Evolutionary conservation across 2,888 invertebrate species (phyloP), one percentile per base, ranked within the genome.

Genomic region (Sinodicranocentrus sp.): DNA sequence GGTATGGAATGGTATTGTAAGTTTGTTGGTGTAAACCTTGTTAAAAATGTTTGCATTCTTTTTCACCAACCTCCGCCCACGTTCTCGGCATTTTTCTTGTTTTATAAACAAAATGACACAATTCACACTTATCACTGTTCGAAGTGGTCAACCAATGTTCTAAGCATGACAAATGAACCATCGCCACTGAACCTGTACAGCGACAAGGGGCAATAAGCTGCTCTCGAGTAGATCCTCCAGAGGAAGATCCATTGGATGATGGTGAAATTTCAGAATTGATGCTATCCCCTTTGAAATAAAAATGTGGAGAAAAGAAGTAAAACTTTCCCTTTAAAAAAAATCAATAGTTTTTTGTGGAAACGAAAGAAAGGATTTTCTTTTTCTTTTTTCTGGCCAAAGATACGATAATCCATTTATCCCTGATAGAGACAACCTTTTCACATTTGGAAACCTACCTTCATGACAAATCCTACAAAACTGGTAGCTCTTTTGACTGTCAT

Each of bases 71-170:
- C 89, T 91, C 90, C 23, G 85, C 84, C 63, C 91, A 89, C 1
- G 91, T 89, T 75, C 90, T 89, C 6, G 91, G 89, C 70, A 88
- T 89, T 80, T 90, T 90, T 43, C 88, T 86, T 8, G 91, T 89
- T 25, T 90, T 88, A 88, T 91, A 92, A 23, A 89, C 86, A 87
- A 90, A 91, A 70, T 90, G 89, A 89, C 92, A 92, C 57, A 92
- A 90, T 88, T 92, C 92, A 88, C 92, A 92, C 63, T 89, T 87
- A 25, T 91, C 90, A 23, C 90, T 90, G 85, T 91, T 90, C 19
- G 91, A 90, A 1, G 91, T 85, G 19, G 91, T 90, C 1, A 92
- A 90, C 92, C 92, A 92, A 59, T 90, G 90, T 88, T 92, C 92
- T 71, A 92, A 89, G 88, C 92, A 92, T 21, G 90, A 90, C 19